phyloP scores from a whole-genome alignment of 2,113 vertebrate species.

The Tragelaphus buxtoni region DNA sequence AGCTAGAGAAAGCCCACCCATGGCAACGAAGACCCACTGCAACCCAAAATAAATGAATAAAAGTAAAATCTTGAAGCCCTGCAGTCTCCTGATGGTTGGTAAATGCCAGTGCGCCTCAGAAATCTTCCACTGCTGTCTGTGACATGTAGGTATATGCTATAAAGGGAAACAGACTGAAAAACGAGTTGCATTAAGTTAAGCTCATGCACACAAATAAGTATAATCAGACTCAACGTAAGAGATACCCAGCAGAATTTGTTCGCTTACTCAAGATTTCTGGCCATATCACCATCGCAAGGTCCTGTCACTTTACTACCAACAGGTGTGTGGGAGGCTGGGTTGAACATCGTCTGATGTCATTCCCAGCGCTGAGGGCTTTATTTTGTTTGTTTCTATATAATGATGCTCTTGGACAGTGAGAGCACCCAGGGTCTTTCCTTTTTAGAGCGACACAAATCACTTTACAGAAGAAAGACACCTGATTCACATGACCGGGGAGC shows the following conservation, averaged over 20 bases:
- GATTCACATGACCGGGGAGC: not conserved
- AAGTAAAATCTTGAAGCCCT: not conserved
- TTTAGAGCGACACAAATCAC: not conserved
- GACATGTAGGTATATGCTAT: not conserved
- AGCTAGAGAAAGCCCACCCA: not conserved
- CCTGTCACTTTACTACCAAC: not conserved
- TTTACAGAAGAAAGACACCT: slow-evolving; percentile 14
- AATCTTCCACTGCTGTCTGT: not conserved
- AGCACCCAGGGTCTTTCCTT: not conserved
- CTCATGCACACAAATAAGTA: not conserved
- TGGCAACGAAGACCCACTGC: not conserved
- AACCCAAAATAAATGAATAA: not conserved
- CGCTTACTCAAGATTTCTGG: not conserved
- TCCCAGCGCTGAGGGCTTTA: not conserved
- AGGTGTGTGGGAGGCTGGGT: not conserved
- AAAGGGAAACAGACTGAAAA: not conserved
- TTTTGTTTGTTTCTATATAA: not conserved
- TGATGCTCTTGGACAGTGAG: not conserved
- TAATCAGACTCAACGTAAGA: not conserved
- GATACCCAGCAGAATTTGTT: not conserved
- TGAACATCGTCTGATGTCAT: not conserved
- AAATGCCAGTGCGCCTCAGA: not conserved
- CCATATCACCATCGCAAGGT: not conserved
- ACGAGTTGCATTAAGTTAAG: not conserved
- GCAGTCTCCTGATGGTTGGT: not conserved